Evolutionary conservation across 2,888 invertebrate species (phyloP).

Genomic region (Empis stercorea): DNA sequence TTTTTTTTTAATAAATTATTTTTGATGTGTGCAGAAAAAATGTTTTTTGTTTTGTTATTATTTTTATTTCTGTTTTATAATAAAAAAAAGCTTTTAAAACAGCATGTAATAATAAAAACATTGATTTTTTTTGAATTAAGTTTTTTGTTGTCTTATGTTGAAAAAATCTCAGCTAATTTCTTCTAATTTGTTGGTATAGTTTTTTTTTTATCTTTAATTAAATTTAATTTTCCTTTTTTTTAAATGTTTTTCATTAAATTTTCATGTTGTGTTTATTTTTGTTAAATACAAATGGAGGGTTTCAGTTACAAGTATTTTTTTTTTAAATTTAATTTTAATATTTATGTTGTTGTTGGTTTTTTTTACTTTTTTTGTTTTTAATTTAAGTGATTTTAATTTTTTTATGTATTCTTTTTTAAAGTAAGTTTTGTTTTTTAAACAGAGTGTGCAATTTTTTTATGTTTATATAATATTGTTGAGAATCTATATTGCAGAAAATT

Average conservation of each 20-base stretch:
- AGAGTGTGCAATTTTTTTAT: neutral
- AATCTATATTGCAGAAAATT: no score
- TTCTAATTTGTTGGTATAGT: constrained; percentile 13
- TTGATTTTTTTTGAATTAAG: neutral
- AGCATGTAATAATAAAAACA: neutral
- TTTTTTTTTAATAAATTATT: neutral
- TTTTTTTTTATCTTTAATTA: no score
- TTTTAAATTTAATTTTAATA: constrained; percentile 6
- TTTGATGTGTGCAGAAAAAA: no score
- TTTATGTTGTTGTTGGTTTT: constrained; percentile 9
- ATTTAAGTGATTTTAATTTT: neutral
- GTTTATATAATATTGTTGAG: neutral
- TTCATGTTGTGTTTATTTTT: constrained; percentile 9
- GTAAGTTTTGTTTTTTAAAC: neutral
- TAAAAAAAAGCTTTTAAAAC: neutral
- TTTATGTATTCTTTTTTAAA: neutral
- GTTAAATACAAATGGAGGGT: constrained; percentile 3
- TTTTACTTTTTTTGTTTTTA: neutral
- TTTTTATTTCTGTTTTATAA: neutral
- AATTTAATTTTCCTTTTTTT: constrained; percentile 13
- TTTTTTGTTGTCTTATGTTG: constrained; percentile 4
- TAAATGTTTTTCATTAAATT: constrained; percentile 8
- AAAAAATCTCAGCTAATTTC: constrained; percentile 12
- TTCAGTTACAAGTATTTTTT: constrained; percentile 3
- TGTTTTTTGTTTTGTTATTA: neutral